Evolutionary conservation across 2,888 invertebrate genomes (phyloP).

Genomic region (Spodoptera littoralis): DNA sequence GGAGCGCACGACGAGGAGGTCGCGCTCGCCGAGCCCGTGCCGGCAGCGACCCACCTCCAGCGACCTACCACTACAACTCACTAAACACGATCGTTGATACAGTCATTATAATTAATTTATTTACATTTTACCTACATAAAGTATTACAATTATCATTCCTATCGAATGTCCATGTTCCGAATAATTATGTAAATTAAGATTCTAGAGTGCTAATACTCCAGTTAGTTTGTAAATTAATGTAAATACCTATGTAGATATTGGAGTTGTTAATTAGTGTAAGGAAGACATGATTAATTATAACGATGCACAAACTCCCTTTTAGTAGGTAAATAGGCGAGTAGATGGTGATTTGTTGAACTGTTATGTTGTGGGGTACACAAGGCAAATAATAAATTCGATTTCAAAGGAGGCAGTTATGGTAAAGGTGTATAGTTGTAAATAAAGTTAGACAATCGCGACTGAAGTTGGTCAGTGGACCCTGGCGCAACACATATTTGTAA

Average conservation of each 20-base stretch:
- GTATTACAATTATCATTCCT: slow-evolving; percentile 77
- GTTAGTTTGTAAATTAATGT: slow-evolving; percentile 82
- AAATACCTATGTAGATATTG: slow-evolving; percentile 78
- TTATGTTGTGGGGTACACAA: slow-evolving; percentile 24
- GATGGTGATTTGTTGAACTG: slow-evolving; percentile 38
- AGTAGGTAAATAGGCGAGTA: slow-evolving; percentile 45
- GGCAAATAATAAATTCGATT: slow-evolving; percentile 16
- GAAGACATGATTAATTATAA: slow-evolving; percentile 68
- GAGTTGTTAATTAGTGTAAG: slow-evolving; percentile 77
- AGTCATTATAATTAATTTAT: slow-evolving; percentile 69
- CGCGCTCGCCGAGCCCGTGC: slow-evolving; percentile 84
- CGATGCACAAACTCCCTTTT: slow-evolving; percentile 76
- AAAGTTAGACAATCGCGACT: slow-evolving; percentile 11
- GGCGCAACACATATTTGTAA: slow-evolving; percentile 18
- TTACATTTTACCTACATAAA: slow-evolving; percentile 71
- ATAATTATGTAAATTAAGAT: slow-evolving; percentile 79
- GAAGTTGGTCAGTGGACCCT: slow-evolving; percentile 23
- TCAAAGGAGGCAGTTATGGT: slow-evolving; percentile 24
- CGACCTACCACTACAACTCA: slow-evolving; percentile 91
- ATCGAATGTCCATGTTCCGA: slow-evolving; percentile 77
- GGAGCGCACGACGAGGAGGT: slow-evolving; percentile 80
- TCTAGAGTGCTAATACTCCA: slow-evolving; percentile 77
- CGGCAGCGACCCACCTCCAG: slow-evolving; percentile 69
- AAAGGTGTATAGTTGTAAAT: slow-evolving; percentile 38
- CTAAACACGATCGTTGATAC: slow-evolving; percentile 91